Evolutionary conservation across 2,888 invertebrate species (phyloP).

Genomic region (Harpalus rubripes): DNA sequence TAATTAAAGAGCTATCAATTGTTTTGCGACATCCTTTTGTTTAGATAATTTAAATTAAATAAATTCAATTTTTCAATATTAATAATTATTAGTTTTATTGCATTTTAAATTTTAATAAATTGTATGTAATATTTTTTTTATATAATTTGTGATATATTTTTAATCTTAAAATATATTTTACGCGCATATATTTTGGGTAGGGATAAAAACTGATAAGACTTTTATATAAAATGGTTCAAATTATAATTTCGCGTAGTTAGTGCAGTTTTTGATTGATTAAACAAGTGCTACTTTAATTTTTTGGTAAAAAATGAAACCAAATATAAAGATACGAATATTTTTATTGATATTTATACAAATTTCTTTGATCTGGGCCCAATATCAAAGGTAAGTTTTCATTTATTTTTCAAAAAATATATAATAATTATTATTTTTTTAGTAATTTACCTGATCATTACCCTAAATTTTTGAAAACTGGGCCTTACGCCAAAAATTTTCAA

Average conservation of each 20-base stretch:
- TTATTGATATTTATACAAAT: neutral
- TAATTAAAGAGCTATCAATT: too few relatives aligned
- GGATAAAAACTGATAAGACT: neutral
- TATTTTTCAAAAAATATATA: neutral
- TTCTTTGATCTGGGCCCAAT: neutral
- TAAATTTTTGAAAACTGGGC: constrained; percentile 41
- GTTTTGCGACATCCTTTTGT: too few relatives aligned
- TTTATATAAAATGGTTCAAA: neutral
- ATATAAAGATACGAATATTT: neutral
- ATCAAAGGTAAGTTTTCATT: neutral
- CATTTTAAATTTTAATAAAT: too few relatives aligned
- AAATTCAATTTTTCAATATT: too few relatives aligned
- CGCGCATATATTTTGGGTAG: too few relatives aligned
- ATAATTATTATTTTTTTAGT: constrained; percentile 2
- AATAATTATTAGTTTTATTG: too few relatives aligned
- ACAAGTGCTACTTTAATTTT: too few relatives aligned
- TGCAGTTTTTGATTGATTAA: neutral
- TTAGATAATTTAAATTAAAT: too few relatives aligned
- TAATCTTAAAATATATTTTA: too few relatives aligned
- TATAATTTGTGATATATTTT: too few relatives aligned
- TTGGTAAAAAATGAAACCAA: neutral
- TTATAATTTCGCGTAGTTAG: neutral
- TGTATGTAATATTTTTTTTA: too few relatives aligned
- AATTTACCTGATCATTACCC: constrained; percentile 52
- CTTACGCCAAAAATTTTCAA: neutral